These are phyloP conservation scores for Lottia gigantea DNA, from an alignment of 2,888 invertebrate species.

Conservation along the genomic window DNA sequence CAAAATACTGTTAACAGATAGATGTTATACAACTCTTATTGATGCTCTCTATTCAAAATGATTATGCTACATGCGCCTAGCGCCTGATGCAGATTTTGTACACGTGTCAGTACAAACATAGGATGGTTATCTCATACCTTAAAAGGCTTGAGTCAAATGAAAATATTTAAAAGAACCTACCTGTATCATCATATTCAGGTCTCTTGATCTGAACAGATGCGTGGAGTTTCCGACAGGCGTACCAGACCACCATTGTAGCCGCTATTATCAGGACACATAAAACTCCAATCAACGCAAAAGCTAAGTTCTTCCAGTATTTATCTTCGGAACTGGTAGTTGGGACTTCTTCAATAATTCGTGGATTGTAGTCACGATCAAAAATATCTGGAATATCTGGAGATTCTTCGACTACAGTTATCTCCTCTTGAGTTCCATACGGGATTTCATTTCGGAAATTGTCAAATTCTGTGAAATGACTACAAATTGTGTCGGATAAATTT, in stretches of 20 bases:
- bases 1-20: too few species aligned
- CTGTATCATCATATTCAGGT: conserved; percentile 34
- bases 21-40: too few species aligned
- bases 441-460: conserved; percentile 27
- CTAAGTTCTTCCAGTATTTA: conserved; percentile 50
- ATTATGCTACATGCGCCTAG: too few species aligned
- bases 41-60: too few species aligned
- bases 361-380: neutral
- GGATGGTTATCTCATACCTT: too few species aligned
- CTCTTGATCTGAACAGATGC: conserved; percentile 25
- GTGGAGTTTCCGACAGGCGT: conserved; percentile 44
- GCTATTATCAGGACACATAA: conserved; percentile 49
- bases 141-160: too few species aligned
- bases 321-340: conserved; percentile 40
- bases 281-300: conserved; percentile 53
- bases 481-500: conserved; percentile 31
- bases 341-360: conserved; percentile 15
- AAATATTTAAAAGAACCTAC: conserved; percentile 21
- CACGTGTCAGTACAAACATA: too few species aligned
- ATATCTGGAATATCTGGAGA: neutral
- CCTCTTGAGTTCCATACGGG: conserved; percentile 11
- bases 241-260: conserved; percentile 42
- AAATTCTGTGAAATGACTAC: conserved; percentile 43
- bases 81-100: too few species aligned
- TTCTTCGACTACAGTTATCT: neutral